Evolutionary conservation across 2,888 invertebrate genomes (phyloP).

Genomic region (Scelioninae gen. 2): DNA sequence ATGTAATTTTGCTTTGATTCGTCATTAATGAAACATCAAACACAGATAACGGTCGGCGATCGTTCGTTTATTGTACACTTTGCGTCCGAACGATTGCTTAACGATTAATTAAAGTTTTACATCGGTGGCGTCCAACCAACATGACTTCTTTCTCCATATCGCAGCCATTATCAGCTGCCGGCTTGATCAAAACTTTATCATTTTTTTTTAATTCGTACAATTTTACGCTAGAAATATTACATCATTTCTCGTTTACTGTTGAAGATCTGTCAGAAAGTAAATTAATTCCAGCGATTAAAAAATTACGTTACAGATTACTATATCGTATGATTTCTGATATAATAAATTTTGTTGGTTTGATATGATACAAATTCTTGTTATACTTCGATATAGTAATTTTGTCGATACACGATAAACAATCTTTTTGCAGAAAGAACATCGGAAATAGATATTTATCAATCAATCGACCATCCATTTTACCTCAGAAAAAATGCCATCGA

Average conservation of each 20-base stretch:
- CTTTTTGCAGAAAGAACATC: too few species aligned
- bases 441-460: too few species aligned
- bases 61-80: conserved; percentile 54
- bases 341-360: too few species aligned
- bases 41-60: conserved; percentile 51
- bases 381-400: too few species aligned
- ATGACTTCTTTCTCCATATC: conserved; percentile 22
- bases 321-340: too few species aligned
- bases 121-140: conserved; percentile 36
- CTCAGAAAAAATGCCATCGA: too few species aligned
- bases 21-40: conserved; percentile 48
- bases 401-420: too few species aligned
- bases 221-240: conserved; percentile 2
- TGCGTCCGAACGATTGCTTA: conserved; percentile 50
- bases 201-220: conserved; percentile 1
- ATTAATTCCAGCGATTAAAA: conserved; percentile 8
- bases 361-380: too few species aligned
- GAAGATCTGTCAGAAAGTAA: neutral
- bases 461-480: too few species aligned
- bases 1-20: conserved; percentile 47
- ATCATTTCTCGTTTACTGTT: neutral
- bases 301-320: neutral
- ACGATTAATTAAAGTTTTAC: conserved; percentile 53
- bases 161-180: conserved; percentile 22
- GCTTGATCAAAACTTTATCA: conserved; percentile 21